Evolutionary conservation across 2,888 invertebrate species (phyloP).

Genomic region (Drosophila neotestacea): DNA sequence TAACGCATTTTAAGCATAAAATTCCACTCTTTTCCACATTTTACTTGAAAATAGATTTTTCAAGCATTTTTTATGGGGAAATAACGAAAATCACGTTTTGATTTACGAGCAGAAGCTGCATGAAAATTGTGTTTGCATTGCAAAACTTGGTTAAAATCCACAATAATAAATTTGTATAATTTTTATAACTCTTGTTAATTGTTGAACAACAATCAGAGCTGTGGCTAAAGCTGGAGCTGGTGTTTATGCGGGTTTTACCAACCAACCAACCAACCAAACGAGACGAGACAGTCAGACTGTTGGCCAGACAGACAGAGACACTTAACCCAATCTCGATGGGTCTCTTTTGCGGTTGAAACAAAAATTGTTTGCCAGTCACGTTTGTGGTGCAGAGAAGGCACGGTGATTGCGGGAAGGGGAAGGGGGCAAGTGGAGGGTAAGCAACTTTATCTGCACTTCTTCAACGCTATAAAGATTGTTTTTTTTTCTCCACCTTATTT

Average conservation of each 20-base stretch:
- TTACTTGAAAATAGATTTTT: constrained; percentile 37
- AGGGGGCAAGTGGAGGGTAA: constrained; percentile 11
- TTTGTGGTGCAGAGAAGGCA: constrained; percentile 60
- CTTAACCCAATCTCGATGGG: constrained; percentile 54
- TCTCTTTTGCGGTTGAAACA: constrained; percentile 53
- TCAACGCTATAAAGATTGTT: constrained; percentile 40
- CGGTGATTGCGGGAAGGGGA: neutral
- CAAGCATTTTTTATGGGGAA: constrained; percentile 18
- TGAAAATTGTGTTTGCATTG: constrained; percentile 23
- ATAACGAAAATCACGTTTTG: constrained; percentile 41
- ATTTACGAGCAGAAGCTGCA: constrained; percentile 57
- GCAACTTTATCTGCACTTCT: constrained; percentile 67
- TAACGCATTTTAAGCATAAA: constrained; percentile 14
- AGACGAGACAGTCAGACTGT: constrained; percentile 13
- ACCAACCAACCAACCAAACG: neutral
- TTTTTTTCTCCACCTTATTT: constrained; percentile 6
- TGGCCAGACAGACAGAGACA: constrained; percentile 23
- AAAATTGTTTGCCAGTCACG: constrained; percentile 76
- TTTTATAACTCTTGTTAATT: constrained; percentile 39
- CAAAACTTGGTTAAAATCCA: constrained; percentile 19
- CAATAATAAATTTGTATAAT: constrained; percentile 47
- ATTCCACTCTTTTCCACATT: neutral
- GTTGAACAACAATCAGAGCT: constrained; percentile 20
- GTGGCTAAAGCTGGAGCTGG: constrained; percentile 3
- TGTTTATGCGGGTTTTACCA: constrained; percentile 51